Base-by-base conservation (phyloP, 1,140 invertebrate species). In the Nephotettix cincticeps region DNA sequence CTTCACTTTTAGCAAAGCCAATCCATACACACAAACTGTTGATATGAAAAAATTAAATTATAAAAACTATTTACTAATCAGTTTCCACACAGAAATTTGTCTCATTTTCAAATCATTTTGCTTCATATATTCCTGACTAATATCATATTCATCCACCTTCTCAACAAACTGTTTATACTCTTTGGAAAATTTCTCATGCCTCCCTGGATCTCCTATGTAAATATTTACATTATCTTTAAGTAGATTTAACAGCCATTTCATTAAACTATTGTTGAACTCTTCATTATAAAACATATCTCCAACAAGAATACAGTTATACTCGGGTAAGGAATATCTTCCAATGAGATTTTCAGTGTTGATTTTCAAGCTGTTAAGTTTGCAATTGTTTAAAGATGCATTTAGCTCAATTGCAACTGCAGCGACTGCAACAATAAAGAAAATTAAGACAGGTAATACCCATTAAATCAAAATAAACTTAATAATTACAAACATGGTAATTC, bases 211-310 rank as follows among this genome's bases (percentile, higher is more conserved):
- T 11, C 77, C 80, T 28, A 83, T 43, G 45, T 79, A 78, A 61
- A 83, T 78, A 19, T 65, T 76, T 71, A 82, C 81, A 3, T 80
- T 81, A 1, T 77, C 63, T 1, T 29, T 28, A 13, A 71, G 54
- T 3, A 82, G 71, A 9, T 68, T 67, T 2, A 76, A 69, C 0
- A 87, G 74, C 86, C 86, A 87, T 0, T 80, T 72, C 36, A 84
- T 81, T 13, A 86, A 70, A 9, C 69, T 29, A 2, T 72, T 76
- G 0, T 82, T 81, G 63, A 85, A 83, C 56, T 83, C 80, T 71
- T 84, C 81, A 72, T 87, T 83, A 72, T 87, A 87, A 71, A 87
- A 81, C 78, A 87, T 82, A 75, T 87, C 85, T 14, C 85, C 85
- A 21, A 86, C 76, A 9, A 87, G 76, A 30, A 87, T 79, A 1